Evolutionary conservation across 2,888 invertebrate genomes (phyloP), one percentile per base, ranked within the genome.

Genomic region (Phania funesta): DNA sequence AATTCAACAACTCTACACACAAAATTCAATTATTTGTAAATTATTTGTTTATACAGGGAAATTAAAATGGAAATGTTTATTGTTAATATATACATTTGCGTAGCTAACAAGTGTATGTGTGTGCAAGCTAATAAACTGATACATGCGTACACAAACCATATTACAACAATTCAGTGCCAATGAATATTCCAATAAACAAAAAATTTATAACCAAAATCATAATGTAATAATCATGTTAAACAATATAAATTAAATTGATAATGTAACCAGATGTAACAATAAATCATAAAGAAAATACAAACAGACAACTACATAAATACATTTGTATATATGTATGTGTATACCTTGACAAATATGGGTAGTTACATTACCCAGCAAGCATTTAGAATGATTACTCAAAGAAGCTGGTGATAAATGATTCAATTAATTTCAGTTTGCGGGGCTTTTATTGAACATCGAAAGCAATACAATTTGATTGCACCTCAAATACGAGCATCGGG

Each of bases 211-310:
- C 77, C 81, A 77, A 81, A 77, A 81, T 77, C 77, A 68, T 81
- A 81, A 81, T 81, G 81, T 81, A 77, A 81, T 81, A 81, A 68
- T 81, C 77, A 64, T 81, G 81, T 81, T 77, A 68, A 74, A 77
- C 77, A 81, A 81, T 74, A 81, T 81, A 74, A 81, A 81, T 81
- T 81, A 74, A 81, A 81, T 81, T 81, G 81, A 81, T 81, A 81
- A 77, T 77, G 77, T 81, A 68, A 74, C 81, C 81, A 81, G 73
- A 81, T 81, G 81, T 77, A 68, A 77, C 44, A 64, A 81, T 81
- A 81, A 77, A 81, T 81, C 76, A 81, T 67, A 76, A 54, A 54
- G 29, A 65, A 41, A 48, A 73, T 9, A 58, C 50, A 71, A 58
- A 52, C 38, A 68, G 11, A 16, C 4, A 44, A n/a, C n/a, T n/a